Percentiles rank a stretch among this genome's conserved stretches.
Conservation (phyloP, 1,140 invertebrate species). For the Geopemphigus sp. region DNA sequence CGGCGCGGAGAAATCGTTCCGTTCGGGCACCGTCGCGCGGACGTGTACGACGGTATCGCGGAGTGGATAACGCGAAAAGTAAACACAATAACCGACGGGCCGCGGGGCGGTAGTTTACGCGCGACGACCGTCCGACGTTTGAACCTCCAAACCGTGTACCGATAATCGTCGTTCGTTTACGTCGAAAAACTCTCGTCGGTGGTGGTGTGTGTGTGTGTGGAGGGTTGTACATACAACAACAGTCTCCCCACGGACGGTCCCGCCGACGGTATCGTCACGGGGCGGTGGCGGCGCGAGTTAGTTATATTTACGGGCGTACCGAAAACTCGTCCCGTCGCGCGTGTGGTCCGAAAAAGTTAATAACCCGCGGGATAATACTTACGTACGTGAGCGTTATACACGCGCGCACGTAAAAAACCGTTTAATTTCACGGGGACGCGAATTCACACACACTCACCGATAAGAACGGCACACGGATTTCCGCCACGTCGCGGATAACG, state of each 20-base stretch:
- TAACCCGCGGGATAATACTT: conserved; percentile 16
- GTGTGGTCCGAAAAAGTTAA: conserved; percentile 38
- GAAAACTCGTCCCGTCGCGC: not conserved
- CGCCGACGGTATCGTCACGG: not conserved
- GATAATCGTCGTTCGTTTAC: not conserved
- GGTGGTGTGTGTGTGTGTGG: no score
- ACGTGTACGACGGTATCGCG: no score
- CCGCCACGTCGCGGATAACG: not conserved
- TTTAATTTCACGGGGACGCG: conserved; percentile 40
- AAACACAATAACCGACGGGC: no score
- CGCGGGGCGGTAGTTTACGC: not conserved
- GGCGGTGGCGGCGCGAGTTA: not conserved
- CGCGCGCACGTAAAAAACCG: not conserved
- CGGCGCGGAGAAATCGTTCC: no score
- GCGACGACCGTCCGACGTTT: no score
- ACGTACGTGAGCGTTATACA: not conserved
- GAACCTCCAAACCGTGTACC: not conserved
- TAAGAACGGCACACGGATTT: not conserved
- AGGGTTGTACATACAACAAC: not conserved
- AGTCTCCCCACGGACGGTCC: not conserved
- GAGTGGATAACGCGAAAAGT: no score
- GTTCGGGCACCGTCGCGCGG: no score
- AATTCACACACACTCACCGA: not conserved
- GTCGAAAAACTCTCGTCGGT: not conserved
- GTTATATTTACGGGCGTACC: not conserved